Conservation (phyloP, 2,888 invertebrate genomes). For the Tubulanus polymorphus region DNA sequence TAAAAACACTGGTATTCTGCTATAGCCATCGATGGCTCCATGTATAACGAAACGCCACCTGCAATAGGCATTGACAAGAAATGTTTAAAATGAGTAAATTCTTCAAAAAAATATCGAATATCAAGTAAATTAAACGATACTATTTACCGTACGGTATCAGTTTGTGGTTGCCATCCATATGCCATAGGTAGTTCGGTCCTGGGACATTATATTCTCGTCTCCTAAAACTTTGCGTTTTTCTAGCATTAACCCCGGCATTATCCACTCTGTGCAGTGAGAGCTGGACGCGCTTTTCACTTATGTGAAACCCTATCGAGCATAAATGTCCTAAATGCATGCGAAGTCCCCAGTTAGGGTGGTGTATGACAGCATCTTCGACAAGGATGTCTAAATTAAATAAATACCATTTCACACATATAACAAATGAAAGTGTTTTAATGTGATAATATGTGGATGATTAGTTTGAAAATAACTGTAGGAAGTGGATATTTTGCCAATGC, state of each 20-base stretch:
- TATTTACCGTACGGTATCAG: not conserved
- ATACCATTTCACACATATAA: too few relatives aligned
- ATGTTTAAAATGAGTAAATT: not conserved
- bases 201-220: not conserved
- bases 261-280: not conserved
- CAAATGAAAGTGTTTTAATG: too few relatives aligned
- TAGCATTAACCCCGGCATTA: not conserved
- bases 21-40: constrained; percentile 20
- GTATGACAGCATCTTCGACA: too few relatives aligned
- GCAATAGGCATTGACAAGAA: not conserved
- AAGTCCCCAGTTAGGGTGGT: not conserved
- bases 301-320: not conserved
- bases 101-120: not conserved
- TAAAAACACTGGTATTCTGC: constrained; percentile 9
- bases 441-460: too few relatives aligned
- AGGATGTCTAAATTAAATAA: too few relatives aligned
- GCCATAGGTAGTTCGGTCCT: not conserved
- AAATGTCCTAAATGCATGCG: not conserved
- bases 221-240: not conserved
- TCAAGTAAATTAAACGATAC: too few relatives aligned
- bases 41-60: constrained; percentile 18
- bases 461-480: too few relatives aligned
- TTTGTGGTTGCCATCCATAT: not conserved
- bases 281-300: not conserved
- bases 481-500: too few relatives aligned